phyloP scores from a whole-genome alignment of 2,113 vertebrate species.

The Redunca redunca region DNA sequence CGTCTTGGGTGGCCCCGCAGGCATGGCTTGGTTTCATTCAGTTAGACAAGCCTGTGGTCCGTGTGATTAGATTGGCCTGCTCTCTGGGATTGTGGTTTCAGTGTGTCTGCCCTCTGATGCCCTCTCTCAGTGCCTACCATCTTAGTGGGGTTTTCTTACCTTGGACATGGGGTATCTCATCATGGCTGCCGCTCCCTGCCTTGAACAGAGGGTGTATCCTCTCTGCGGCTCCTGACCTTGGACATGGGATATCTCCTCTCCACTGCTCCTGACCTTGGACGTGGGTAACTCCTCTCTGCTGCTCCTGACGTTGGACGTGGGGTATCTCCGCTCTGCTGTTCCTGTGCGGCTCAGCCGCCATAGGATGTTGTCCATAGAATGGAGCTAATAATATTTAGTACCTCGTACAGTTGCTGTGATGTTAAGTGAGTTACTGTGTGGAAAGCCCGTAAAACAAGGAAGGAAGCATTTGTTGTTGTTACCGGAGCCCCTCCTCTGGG shows the following conservation, averaged over 20 bases:
- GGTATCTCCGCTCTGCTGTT: too few species aligned
- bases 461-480: neutral
- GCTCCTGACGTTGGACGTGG: neutral
- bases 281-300: accelerated
- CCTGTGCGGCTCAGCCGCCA: accelerated
- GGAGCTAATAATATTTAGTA: neutral
- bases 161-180: neutral
- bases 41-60: neutral
- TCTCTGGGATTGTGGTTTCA: neutral
- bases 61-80: neutral
- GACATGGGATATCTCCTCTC: too few species aligned
- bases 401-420: neutral
- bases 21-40: neutral
- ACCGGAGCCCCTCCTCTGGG: neutral
- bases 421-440: neutral
- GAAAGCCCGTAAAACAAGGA: neutral
- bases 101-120: neutral
- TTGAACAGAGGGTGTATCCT: accelerated
- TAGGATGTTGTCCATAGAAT: neutral
- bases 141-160: neutral
- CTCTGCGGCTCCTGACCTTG: too few species aligned
- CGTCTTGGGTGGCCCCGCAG: accelerated
- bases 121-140: neutral
- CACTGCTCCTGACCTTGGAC: too few species aligned
- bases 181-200: too few species aligned